Conservation (phyloP, 2,888 invertebrate species). For the Hyppa rectilinea region DNA sequence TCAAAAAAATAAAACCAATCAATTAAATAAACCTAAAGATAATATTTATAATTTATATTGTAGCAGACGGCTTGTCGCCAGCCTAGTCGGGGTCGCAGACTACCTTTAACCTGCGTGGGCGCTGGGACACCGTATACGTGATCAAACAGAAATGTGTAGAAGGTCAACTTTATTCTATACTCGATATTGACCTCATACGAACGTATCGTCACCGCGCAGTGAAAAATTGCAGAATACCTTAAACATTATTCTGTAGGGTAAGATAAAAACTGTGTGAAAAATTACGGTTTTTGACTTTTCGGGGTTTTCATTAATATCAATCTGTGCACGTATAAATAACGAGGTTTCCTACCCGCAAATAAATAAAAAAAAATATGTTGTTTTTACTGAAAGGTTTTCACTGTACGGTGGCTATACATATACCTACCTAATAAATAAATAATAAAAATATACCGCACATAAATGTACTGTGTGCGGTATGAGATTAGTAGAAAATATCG, state of each 20-base stretch:
- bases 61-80: slow-evolving; percentile 50
- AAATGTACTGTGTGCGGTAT: too few relatives aligned
- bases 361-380: background rate
- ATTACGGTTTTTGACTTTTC: background rate
- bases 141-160: slow-evolving; percentile 21
- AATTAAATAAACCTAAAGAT: background rate
- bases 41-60: slow-evolving; percentile 13
- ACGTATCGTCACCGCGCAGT: background rate
- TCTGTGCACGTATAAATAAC: background rate
- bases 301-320: background rate
- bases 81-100: slow-evolving; percentile 62
- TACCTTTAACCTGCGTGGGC: slow-evolving; percentile 65
- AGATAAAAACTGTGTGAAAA: background rate
- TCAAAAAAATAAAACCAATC: background rate
- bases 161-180: slow-evolving; percentile 19
- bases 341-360: background rate
- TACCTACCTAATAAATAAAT: too few relatives aligned
- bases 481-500: too few relatives aligned
- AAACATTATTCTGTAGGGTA: background rate
- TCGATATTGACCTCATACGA: background rate
- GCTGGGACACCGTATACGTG: slow-evolving; percentile 33
- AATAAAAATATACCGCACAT: too few relatives aligned
- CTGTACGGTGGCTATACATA: background rate
- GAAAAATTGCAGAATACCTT: background rate
- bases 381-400: background rate